Evolutionary conservation across 2,888 invertebrate species (phyloP).

Genomic region (Dicycla oo): DNA sequence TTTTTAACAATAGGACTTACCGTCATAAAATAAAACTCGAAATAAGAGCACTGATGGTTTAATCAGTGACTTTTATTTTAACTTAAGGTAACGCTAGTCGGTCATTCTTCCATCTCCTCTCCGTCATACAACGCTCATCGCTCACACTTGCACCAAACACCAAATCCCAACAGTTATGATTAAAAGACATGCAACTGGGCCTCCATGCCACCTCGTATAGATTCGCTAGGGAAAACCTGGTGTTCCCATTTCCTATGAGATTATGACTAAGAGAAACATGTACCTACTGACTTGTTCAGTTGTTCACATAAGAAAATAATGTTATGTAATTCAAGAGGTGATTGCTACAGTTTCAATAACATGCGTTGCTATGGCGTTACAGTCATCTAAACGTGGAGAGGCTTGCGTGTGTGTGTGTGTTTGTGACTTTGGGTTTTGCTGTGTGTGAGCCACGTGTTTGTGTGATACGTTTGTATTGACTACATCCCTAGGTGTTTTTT

Average conservation of each 20-base stretch:
- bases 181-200: conserved; percentile 53
- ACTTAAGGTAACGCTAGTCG: too few species aligned
- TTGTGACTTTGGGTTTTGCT: too few species aligned
- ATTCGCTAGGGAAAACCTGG: conserved; percentile 70
- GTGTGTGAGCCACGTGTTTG: conserved; percentile 31
- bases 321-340: conserved; percentile 33
- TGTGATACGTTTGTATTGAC: background rate
- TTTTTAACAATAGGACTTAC: too few species aligned
- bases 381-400: conserved; percentile 46
- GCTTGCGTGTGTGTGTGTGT: conserved; percentile 3
- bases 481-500: background rate
- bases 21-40: too few species aligned
- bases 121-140: background rate
- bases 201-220: conserved; percentile 60
- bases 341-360: conserved; percentile 40
- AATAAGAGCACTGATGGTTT: too few species aligned
- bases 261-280: conserved; percentile 44
- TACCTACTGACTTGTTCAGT: conserved; percentile 24
- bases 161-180: conserved; percentile 43
- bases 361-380: conserved; percentile 27
- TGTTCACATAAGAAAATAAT: conserved; percentile 34
- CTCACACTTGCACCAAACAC: conserved; percentile 35
- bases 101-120: too few species aligned
- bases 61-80: too few species aligned
- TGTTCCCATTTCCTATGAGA: conserved; percentile 29